Conservation (phyloP, 2,113 vertebrate genomes). For the Lophius piscatorius region DNA sequence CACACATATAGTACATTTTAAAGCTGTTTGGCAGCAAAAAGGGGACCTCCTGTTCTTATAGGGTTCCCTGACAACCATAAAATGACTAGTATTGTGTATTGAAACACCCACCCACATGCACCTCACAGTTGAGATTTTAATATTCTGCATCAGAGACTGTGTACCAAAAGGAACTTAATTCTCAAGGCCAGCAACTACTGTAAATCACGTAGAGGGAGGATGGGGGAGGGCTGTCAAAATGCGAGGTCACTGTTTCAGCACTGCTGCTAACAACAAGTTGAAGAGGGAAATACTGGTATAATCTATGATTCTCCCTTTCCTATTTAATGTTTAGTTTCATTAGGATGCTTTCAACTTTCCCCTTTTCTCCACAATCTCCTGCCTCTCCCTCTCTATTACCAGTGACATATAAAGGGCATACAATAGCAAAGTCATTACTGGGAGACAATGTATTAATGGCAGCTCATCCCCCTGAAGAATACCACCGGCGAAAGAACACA, state of each 20-base stretch:
- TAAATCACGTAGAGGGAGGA: constrained; percentile 14
- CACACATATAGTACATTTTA: too few relatives aligned
- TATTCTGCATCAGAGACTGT: constrained; percentile 38
- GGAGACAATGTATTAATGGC: constrained; percentile 31
- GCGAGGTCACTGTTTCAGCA: constrained; percentile 31
- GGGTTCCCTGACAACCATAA: too few relatives aligned
- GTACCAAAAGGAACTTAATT: constrained; percentile 31
- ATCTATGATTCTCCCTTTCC: constrained; percentile 35
- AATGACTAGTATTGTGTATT: too few relatives aligned
- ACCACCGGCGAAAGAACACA: neutral
- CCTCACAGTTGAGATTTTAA: too few relatives aligned
- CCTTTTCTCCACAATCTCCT: constrained; percentile 2
- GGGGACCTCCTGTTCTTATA: too few relatives aligned
- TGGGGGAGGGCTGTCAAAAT: constrained; percentile 28
- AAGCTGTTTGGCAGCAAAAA: too few relatives aligned
- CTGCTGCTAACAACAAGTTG: constrained; percentile 4
- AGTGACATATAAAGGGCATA: constrained; percentile 43
- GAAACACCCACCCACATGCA: neutral
- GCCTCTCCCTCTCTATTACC: constrained; percentile 9
- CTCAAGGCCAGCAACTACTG: constrained; percentile 32
- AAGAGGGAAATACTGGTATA: constrained; percentile 15
- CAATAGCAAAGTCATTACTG: constrained; percentile 35
- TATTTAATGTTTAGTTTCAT: constrained; percentile 32
- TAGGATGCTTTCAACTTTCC: constrained; percentile 35
- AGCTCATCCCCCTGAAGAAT: constrained; percentile 26